A percentile compares a stretch with the other conserved stretches of the same genome.
Evolutionary conservation across 2,113 vertebrate genomes (phyloP).

Genomic region (Leucopternis melanops): DNA sequence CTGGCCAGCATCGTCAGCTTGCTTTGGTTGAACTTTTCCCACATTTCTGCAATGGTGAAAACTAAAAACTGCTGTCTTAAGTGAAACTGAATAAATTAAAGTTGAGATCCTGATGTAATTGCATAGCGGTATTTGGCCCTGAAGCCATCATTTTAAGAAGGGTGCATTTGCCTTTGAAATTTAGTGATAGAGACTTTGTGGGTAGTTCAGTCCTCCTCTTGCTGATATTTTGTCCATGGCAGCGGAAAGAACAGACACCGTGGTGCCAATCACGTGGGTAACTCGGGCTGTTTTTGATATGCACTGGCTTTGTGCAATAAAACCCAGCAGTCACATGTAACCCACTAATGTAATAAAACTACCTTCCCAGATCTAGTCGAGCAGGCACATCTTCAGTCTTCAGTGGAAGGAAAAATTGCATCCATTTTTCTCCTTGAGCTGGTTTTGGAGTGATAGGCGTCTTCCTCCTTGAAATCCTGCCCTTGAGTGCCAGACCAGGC

Average conservation of each 20-base stretch:
- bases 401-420: neutral
- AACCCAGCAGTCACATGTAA: neutral
- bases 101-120: neutral
- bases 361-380: neutral
- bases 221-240: neutral
- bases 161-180: neutral
- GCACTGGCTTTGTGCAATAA: neutral
- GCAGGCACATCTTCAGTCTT: neutral
- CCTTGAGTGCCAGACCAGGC: neutral
- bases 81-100: neutral
- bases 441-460: neutral
- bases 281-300: neutral
- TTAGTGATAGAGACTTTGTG: neutral
- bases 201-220: neutral
- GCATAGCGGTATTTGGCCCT: neutral
- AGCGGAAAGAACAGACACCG: neutral
- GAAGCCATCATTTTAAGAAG: neutral
- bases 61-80: neutral
- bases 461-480: neutral
- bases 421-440: neutral
- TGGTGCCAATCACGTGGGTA: neutral
- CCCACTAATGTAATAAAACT: neutral
- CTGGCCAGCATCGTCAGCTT: neutral
- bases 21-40: neutral
- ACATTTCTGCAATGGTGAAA: neutral